Conservation (phyloP, 2,797 vertebrate species). For the Squalus acanthias region DNA sequence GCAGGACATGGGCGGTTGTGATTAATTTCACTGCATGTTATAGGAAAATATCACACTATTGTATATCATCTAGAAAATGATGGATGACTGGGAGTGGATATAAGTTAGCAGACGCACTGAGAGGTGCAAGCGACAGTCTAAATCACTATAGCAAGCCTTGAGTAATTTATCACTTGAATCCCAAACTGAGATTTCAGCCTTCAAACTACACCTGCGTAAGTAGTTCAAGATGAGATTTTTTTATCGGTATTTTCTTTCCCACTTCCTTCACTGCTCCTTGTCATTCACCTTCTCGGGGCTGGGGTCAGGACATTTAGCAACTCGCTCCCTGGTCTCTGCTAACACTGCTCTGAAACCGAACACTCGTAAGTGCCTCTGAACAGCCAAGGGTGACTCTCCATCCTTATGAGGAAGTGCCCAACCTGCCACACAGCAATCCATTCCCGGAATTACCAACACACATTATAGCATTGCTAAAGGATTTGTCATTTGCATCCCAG, state of each 20-base stretch:
- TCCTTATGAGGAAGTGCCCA: background rate
- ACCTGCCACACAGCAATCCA: background rate
- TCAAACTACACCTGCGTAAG: background rate
- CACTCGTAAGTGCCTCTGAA: background rate
- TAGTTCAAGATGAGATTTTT: background rate
- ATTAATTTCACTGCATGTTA: background rate
- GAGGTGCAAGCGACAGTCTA: background rate
- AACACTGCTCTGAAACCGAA: background rate
- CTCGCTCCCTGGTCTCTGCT: background rate
- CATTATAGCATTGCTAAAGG: background rate
- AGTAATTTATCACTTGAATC: constrained; percentile 8
- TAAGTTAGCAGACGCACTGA: background rate
- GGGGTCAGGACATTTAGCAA: too few relatives aligned
- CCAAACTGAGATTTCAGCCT: background rate
- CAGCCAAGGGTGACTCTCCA: background rate
- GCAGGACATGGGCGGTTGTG: background rate
- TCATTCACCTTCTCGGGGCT: background rate
- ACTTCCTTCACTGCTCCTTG: background rate
- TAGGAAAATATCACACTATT: background rate
- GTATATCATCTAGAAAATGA: background rate
- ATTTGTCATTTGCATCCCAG: background rate
- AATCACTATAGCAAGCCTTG: background rate
- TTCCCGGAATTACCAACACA: background rate
- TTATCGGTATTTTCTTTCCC: background rate
- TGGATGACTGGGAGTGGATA: background rate